Percentiles rank a stretch among this genome's conserved stretches.
These are phyloP conservation scores for Amniataba percoides DNA, from an alignment of 2,797 vertebrate species.

Conservation along the genomic window DNA sequence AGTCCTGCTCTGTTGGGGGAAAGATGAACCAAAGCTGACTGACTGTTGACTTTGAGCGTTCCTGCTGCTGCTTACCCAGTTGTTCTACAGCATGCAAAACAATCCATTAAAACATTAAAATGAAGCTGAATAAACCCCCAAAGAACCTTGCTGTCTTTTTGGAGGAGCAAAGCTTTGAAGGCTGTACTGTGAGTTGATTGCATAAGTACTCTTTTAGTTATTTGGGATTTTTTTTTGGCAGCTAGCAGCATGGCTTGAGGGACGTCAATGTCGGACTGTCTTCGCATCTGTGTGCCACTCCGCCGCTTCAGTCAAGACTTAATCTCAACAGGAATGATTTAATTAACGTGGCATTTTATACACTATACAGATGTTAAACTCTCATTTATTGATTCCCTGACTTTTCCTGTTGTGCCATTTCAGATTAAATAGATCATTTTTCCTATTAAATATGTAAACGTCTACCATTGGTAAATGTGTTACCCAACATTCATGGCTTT, in stretches of 20 bases:
- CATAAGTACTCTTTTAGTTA: background rate
- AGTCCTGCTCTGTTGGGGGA: background rate
- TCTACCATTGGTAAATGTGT: background rate
- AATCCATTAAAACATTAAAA: conserved; percentile 18
- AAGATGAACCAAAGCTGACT: conserved; percentile 25
- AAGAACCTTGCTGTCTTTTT: conserved; percentile 3
- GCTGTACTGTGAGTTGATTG: background rate
- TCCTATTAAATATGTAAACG: background rate
- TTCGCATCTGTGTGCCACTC: background rate
- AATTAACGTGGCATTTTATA: background rate
- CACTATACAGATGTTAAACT: background rate
- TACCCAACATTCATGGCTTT: background rate
- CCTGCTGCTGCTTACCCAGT: conserved; percentile 11
- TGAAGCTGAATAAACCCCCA: background rate
- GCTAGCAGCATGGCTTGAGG: background rate
- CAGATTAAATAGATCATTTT: background rate
- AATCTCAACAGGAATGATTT: background rate
- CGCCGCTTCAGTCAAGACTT: background rate
- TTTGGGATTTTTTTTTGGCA: background rate
- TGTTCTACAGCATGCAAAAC: conserved; percentile 3
- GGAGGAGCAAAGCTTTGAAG: conserved; percentile 2
- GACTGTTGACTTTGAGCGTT: conserved; percentile 8
- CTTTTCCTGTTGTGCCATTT: background rate
- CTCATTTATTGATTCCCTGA: background rate
- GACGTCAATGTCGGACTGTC: background rate